Conservation (phyloP, 2,113 vertebrate genomes). For the Amazona vittata region DNA sequence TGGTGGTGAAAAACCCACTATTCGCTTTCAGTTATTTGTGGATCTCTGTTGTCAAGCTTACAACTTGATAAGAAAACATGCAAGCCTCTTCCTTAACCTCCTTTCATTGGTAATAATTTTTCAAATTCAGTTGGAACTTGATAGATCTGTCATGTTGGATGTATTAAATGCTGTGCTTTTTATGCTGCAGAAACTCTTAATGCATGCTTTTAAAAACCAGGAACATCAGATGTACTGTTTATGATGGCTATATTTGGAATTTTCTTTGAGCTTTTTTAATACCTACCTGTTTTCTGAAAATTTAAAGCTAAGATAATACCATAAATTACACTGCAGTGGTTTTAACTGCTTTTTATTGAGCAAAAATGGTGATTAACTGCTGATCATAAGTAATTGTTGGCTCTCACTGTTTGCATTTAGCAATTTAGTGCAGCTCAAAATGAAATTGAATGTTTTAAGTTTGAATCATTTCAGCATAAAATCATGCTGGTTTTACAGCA, state of each 20-base stretch:
- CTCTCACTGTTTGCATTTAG: neutral
- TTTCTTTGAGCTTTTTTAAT: neutral
- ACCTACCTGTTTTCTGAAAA: neutral
- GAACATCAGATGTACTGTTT: neutral
- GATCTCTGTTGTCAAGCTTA: constrained; percentile 97
- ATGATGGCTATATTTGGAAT: neutral
- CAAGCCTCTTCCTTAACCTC: constrained; percentile 94
- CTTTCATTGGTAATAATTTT: constrained; percentile 87
- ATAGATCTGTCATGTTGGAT: neutral
- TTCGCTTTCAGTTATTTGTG: constrained; percentile 96
- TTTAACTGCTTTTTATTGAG: neutral
- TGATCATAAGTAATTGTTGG: neutral
- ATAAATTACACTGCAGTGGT: neutral
- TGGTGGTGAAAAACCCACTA: constrained; percentile 94
- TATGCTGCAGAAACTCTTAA: neutral
- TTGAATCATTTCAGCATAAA: neutral
- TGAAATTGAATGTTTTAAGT: neutral
- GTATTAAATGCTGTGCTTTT: neutral
- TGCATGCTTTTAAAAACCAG: neutral
- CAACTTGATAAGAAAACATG: constrained; percentile 94
- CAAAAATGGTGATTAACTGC: neutral
- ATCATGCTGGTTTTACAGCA: neutral
- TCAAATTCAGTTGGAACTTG: neutral
- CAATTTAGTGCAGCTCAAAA: neutral
- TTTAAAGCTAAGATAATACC: neutral